These are phyloP conservation scores for Heteromurus nitidus DNA, from an alignment of 2,888 invertebrate genomes.

Conservation along the genomic window DNA sequence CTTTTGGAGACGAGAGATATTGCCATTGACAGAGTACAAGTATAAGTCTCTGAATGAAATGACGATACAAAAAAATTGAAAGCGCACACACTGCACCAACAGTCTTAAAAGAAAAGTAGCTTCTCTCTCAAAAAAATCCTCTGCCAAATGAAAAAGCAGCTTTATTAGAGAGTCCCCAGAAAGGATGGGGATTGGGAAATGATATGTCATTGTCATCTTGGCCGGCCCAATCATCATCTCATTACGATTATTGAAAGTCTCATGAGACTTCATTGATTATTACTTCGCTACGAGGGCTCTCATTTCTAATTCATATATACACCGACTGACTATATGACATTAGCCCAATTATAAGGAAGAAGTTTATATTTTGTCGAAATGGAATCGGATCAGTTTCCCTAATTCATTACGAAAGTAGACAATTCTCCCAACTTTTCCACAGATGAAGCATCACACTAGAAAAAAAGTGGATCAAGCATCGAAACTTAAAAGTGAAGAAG, in stretches of 20 bases:
- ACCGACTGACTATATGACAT: too few species aligned
- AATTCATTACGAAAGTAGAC: too few species aligned
- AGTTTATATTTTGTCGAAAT: too few species aligned
- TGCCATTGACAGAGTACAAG: constrained; percentile 1
- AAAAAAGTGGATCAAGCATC: too few species aligned
- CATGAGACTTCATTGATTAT: constrained; percentile 8
- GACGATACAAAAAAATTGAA: not conserved
- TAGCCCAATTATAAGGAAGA: too few species aligned
- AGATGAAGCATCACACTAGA: too few species aligned
- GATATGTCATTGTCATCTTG: constrained; percentile 30
- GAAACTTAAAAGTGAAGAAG: too few species aligned
- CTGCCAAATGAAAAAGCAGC: not conserved
- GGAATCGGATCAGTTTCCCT: too few species aligned
- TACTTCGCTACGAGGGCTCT: too few species aligned
- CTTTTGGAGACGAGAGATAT: constrained; percentile 8
- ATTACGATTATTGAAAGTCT: not conserved
- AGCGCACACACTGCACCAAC: too few species aligned
- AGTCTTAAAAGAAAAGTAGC: not conserved
- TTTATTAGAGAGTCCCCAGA: not conserved
- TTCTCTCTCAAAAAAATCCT: not conserved
- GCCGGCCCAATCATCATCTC: constrained; percentile 23
- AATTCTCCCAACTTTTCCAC: too few species aligned
- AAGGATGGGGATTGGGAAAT: not conserved
- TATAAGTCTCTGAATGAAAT: not conserved
- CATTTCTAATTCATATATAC: too few species aligned